Evolutionary conservation across 2,888 invertebrate species (phyloP).

Genomic region (Caenorhabditis afra): DNA sequence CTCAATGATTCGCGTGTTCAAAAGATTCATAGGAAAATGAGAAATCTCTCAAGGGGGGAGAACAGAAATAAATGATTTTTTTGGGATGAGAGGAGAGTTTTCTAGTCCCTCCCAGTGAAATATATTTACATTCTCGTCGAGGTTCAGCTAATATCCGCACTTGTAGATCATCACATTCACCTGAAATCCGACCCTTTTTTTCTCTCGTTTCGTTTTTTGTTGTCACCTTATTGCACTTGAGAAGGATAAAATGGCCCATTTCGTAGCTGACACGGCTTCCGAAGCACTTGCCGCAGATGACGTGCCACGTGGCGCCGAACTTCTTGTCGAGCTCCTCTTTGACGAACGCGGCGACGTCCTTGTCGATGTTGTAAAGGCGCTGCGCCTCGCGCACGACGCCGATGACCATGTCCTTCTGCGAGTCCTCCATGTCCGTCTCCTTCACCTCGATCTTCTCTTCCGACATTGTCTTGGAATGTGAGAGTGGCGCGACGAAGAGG

Average conservation of each 20-base stretch:
- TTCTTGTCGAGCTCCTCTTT: slow-evolving; percentile 70
- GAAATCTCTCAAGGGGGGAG: no score
- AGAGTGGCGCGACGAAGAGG: not conserved
- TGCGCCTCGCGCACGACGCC: slow-evolving; percentile 64
- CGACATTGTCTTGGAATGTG: slow-evolving; percentile 36
- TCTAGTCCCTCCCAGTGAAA: not conserved
- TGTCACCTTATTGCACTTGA: slow-evolving; percentile 65
- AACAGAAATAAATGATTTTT: no score
- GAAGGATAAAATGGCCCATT: slow-evolving; percentile 69
- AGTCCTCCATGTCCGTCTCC: slow-evolving; percentile 68
- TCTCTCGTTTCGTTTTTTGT: not conserved
- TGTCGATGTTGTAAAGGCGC: slow-evolving; percentile 67
- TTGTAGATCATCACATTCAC: slow-evolving; percentile 72
- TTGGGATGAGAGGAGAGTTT: not conserved
- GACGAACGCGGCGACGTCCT: slow-evolving; percentile 69
- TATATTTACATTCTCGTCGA: no score
- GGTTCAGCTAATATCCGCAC: slow-evolving; percentile 63
- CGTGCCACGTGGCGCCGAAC: slow-evolving; percentile 69
- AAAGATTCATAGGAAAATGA: no score
- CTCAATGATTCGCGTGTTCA: not conserved
- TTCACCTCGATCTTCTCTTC: slow-evolving; percentile 68
- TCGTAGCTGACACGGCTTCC: slow-evolving; percentile 69
- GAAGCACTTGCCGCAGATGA: slow-evolving; percentile 68
- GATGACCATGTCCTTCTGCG: slow-evolving; percentile 58
- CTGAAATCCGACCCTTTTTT: slow-evolving; percentile 41